These are phyloP conservation scores for Synanthedon tipuliformis DNA, from an alignment of 2,888 invertebrate species.

Conservation along the genomic window DNA sequence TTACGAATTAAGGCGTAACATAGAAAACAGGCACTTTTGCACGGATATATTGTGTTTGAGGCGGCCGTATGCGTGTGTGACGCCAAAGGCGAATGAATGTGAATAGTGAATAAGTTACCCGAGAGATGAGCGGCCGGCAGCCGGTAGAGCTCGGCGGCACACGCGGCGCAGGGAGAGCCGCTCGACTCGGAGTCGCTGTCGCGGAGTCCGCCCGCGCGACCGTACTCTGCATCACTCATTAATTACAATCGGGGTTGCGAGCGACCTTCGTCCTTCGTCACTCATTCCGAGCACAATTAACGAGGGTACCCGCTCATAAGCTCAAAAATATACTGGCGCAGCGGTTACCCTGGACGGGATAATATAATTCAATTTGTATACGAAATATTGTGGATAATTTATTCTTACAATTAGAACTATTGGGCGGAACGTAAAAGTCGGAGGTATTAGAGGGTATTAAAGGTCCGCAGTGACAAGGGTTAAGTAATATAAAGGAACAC, in stretches of 20 bases:
- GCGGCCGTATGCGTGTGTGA: no score
- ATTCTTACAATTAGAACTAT: no score
- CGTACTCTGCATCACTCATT: slow-evolving; percentile 21
- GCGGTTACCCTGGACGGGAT: not conserved
- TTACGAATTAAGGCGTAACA: no score
- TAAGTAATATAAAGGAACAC: not conserved
- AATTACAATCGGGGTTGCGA: not conserved
- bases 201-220: slow-evolving; percentile 7
- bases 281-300: slow-evolving; percentile 6
- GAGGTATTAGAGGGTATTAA: no score
- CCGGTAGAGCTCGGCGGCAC: slow-evolving; percentile 41
- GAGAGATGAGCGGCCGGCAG: slow-evolving; percentile 32
- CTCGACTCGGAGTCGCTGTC: slow-evolving; percentile 55
- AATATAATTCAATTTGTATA: no score
- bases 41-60: no score
- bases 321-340: slow-evolving; percentile 4
- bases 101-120: slow-evolving; percentile 12
- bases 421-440: no score
- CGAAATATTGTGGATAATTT: not conserved
- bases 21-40: no score
- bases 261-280: not conserved
- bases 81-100: no score
- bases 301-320: slow-evolving; percentile 8
- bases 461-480: not conserved
- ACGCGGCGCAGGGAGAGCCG: slow-evolving; percentile 54